Conservation (phyloP, 53 echinoderm and acorn worm genomes). For the Paracentrotus lividus region DNA sequence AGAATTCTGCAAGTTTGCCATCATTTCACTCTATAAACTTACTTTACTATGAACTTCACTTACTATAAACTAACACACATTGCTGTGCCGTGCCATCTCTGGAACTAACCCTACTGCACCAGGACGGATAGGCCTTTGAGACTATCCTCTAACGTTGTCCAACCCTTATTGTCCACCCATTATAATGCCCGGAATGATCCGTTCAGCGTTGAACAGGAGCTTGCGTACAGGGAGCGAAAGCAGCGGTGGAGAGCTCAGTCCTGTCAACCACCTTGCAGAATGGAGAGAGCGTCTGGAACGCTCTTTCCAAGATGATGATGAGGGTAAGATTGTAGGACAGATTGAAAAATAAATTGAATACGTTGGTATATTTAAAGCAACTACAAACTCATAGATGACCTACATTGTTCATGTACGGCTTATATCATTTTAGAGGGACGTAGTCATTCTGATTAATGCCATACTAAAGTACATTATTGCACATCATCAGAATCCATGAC, state of each 20-base stretch:
- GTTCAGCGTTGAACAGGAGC: constrained; percentile 53
- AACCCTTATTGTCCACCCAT: constrained; percentile 24
- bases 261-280: constrained; percentile 66
- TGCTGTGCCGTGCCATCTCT: constrained; percentile 6
- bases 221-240: constrained; percentile 23
- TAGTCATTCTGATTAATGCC: no score
- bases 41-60: not conserved
- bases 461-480: no score
- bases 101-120: not conserved
- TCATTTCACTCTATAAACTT: no score
- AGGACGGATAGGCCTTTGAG: not conserved
- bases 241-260: constrained; percentile 27
- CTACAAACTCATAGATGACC: no score
- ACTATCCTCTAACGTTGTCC: not conserved
- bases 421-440: no score
- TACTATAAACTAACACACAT: not conserved
- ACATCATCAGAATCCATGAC: no score
- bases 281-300: constrained; percentile 67
- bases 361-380: no score
- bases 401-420: no score
- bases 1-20: not conserved
- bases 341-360: no score
- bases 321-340: constrained; percentile 17
- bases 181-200: constrained; percentile 67
- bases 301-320: constrained; percentile 38